Evolutionary conservation across 1,140 invertebrate species (phyloP).

Genomic region (Helicoverpa armigera): DNA sequence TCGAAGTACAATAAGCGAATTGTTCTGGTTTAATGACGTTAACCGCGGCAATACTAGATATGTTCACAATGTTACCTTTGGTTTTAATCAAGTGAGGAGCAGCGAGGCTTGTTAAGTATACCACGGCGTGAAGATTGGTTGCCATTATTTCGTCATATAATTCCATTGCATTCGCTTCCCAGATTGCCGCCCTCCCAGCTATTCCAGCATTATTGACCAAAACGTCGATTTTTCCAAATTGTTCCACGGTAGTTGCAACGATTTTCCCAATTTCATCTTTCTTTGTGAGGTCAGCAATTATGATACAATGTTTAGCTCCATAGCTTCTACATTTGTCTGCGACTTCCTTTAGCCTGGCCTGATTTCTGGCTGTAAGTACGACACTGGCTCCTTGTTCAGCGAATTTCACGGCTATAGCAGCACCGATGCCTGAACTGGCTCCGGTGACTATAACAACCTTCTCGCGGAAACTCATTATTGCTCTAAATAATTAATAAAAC

Average conservation of each 20-base stretch:
- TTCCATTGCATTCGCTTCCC: constrained; percentile 75
- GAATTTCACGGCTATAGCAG: constrained; percentile 45
- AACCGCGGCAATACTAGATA: constrained; percentile 87
- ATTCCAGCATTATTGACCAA: constrained; percentile 49
- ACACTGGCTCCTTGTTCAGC: constrained; percentile 29
- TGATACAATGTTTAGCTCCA: not conserved
- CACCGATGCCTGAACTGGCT: constrained; percentile 49
- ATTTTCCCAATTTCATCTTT: constrained; percentile 16
- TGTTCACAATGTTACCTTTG: constrained; percentile 91
- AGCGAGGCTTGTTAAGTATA: constrained; percentile 90
- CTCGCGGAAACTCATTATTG: constrained; percentile 31
- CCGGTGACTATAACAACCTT: constrained; percentile 49
- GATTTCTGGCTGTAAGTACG: constrained; percentile 16
- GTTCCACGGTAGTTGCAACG: not conserved
- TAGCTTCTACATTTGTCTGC: constrained; percentile 2
- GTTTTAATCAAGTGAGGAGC: constrained; percentile 90
- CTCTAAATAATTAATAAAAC: not conserved
- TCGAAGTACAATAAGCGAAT: constrained; percentile 89
- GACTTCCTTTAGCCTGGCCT: constrained; percentile 14
- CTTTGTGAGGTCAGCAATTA: constrained; percentile 23
- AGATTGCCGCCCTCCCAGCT: not conserved
- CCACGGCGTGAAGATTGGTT: constrained; percentile 90
- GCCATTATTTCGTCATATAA: constrained; percentile 90
- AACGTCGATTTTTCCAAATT: constrained; percentile 41
- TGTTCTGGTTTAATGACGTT: not conserved